Conservation (phyloP, 2,113 vertebrate genomes). For the Tupaia chinensis region DNA sequence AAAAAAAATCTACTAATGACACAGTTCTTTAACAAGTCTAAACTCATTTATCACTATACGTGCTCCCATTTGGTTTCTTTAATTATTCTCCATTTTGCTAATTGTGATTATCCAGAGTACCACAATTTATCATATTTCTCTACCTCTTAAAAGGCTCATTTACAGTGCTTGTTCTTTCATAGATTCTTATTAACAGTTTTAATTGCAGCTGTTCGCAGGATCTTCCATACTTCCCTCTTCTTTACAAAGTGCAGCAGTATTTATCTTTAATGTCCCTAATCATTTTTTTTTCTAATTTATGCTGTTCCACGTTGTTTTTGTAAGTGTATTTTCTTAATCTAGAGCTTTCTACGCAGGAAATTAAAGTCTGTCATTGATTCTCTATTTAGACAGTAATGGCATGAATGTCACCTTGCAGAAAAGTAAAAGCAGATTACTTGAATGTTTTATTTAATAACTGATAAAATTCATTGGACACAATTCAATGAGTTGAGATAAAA, state of each 20-base stretch:
- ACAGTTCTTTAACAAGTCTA: slow-evolving; percentile 59
- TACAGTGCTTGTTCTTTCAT: slow-evolving; percentile 66
- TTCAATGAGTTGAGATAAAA: slow-evolving; percentile 56
- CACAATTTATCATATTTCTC: slow-evolving; percentile 71
- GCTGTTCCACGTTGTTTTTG: not conserved
- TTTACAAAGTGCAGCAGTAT: slow-evolving; percentile 29
- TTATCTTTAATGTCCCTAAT: slow-evolving; percentile 28
- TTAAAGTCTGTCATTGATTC: slow-evolving; percentile 47
- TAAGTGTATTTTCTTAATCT: slow-evolving; percentile 16
- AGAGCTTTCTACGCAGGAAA: slow-evolving; percentile 16
- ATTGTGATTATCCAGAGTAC: slow-evolving; percentile 61
- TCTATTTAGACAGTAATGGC: slow-evolving; percentile 37
- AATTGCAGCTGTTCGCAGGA: slow-evolving; percentile 55
- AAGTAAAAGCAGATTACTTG: slow-evolving; percentile 21
- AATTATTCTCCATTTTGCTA: slow-evolving; percentile 77
- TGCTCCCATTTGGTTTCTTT: slow-evolving; percentile 69
- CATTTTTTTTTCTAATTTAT: slow-evolving; percentile 37
- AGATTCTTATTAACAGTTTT: slow-evolving; percentile 72
- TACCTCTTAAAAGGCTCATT: slow-evolving; percentile 72
- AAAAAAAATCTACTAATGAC: slow-evolving; percentile 38
- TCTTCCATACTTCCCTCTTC: not conserved
- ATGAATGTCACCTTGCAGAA: slow-evolving; percentile 57
- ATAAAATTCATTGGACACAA: slow-evolving; percentile 34
- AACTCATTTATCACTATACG: slow-evolving; percentile 65
- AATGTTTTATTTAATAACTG: slow-evolving; percentile 61